Evolutionary conservation across 1,140 invertebrate genomes (phyloP), one percentile per base, ranked within the genome.

Genomic region (Phthorimaea operculella): DNA sequence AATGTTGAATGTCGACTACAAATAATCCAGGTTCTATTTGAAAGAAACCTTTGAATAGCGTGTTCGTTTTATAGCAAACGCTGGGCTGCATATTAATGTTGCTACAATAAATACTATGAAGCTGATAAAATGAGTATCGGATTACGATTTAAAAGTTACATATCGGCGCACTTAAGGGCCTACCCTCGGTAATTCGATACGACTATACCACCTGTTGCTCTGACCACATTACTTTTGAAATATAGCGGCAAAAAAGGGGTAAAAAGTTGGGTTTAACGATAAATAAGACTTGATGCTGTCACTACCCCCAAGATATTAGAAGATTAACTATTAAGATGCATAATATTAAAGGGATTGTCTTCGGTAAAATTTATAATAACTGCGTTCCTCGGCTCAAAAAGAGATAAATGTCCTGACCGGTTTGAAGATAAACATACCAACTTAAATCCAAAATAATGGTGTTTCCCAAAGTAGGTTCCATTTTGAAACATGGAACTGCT

Each of bases 111-210:
- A 39, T 39, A n/a, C 36, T 39, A 39, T 2, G n/a, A 39, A n/a
- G 10, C 36, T 12, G 36, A 39, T n/a, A 39, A 39, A n/a, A n/a
- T 12, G 10, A 39, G 10, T 39, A 39, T 39, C 36, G n/a, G n/a
- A n/a, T 39, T 39, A 39, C 36, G n/a, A 39, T 39, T 39, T 39
- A 39, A 39, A 47, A 9, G 44, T 47, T 47, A 47, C n/a, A 17
- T 17, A 47, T 47, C 44, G 14, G 44, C 4, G 12, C 16, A 16
- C 36, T 39, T 39, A 47, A 15, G 15, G 8, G 7, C 50, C 21
- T n/a, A 14, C 47, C 36, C 34, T 5, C 28, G 7, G 72, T 75
- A 71, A 76, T 74, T 69, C 67, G 66, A 73, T 74, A 79, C 68
- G 72, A 71, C 11, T 48, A 6, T 68, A 64, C 72, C 71, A 70